Conservation (phyloP, 2,888 invertebrate genomes). For the Aproaerema taeniolella region DNA sequence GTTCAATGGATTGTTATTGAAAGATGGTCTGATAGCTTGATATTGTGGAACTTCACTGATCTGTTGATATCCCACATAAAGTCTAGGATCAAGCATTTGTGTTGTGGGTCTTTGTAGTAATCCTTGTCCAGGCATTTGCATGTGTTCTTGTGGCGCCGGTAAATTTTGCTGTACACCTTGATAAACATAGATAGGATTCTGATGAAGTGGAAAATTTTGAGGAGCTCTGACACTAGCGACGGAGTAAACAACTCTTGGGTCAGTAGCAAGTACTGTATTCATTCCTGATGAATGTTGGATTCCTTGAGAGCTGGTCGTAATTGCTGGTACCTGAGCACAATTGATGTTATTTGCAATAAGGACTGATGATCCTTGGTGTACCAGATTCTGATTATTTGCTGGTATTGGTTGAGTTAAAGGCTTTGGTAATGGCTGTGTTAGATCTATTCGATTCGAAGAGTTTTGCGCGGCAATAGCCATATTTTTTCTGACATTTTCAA, state of each 20-base stretch:
- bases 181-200: conserved; percentile 2
- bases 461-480: not conserved
- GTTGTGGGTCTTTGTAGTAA: not conserved
- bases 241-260: not conserved
- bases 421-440: not conserved
- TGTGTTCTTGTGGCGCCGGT: not conserved
- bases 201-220: conserved; percentile 3
- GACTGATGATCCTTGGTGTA: too few species aligned
- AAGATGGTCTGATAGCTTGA: not conserved
- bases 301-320: not conserved
- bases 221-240: not conserved
- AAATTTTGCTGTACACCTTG: not conserved
- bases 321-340: not conserved
- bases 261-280: not conserved
- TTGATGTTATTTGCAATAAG: too few species aligned
- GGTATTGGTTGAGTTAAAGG: not conserved
- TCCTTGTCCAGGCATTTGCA: not conserved
- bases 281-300: not conserved
- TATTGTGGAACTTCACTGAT: not conserved
- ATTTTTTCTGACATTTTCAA: not conserved
- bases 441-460: not conserved
- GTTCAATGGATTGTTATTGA: not conserved
- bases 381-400: too few species aligned
- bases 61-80: not conserved
- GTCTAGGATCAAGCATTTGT: not conserved